Evolutionary conservation across 2,797 vertebrate species (phyloP), one percentile per base, ranked within the genome.

Genomic region (Cacajao melanocephalus): DNA sequence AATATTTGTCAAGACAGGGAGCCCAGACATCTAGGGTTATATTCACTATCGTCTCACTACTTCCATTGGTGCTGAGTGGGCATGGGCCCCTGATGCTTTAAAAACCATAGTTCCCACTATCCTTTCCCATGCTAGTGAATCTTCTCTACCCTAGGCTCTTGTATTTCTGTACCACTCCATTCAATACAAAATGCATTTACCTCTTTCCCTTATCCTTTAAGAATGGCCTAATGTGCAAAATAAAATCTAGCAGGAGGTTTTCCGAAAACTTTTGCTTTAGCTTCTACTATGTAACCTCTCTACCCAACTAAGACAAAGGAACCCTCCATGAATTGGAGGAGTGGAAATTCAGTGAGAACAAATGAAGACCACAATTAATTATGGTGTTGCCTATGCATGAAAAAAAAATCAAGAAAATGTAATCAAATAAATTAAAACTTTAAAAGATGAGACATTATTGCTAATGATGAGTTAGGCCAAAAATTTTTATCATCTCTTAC

Each of bases 321-420:
- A 39, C 8, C 26, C 2, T 76, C 55, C 10, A 57, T 81, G 58
- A 96, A 50, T 15, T 84, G 48, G 58, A 67, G 7, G 1, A 72
- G n/a, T 24, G 8, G 41, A 82, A 96, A 82, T 64, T 67, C 48
- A 87, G 20, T 76, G 48, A 70, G 57, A 90, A 90, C 22, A 88
- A 91, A 79, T 80, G 88, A 88, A 94, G 39, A 70, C 7, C 52
- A 84, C 20, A 84, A 55, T 90, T 81, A 90, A 20, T 85, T 92
- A 81, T 24, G 41, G 2, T 85, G 24, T 82, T 57, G 76, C 15
- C 15, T 78, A 70, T n/a, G 55, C 58, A 61, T 87, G 28, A 90
- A 92, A 92, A 76, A 96, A 44, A 76, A n/a, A 14, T 83, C 36
- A 81, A 58, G 14, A 72, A 50, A 73, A 64, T 57, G 5, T 91